Evolutionary conservation across 1,140 invertebrate genomes (phyloP), one percentile per base, ranked within the genome.

Genomic region (Drosophila nasuta): DNA sequence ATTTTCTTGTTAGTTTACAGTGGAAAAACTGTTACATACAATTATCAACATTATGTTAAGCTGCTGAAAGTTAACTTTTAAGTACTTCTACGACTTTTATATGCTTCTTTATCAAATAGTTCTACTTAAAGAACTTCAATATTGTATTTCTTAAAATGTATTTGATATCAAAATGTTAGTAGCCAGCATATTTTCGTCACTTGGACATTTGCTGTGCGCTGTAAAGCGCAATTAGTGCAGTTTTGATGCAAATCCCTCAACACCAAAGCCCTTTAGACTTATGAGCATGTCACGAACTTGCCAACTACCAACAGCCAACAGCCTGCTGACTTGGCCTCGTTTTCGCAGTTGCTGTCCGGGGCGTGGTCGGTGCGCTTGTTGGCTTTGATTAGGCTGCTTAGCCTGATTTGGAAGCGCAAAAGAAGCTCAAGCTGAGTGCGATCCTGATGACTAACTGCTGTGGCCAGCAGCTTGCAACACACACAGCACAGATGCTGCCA

Each of bases 401-500:
- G 58, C 38, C 46, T 69, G 57, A 69, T 69, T 68, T 67, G 46
- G 46, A 33, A 57, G 52, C 52, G 52, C 41, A 57, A 46, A 25
- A 66, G 51, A 54, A 54, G 51, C 15, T 5, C 13, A 45, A 45
- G 45, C 43, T 48, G 7, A 57, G 33, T 51, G 45, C 28, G 63
- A 72, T 58, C 46, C 63, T 68, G 64, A 73, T 73, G 71, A 60
- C 30, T 38, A 73, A 60, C 64, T 66, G 41, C 60, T 13, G 45
- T 38, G 11, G 43, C 51, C 35, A 49, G 4, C 13, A 59, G 46
- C 69, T 38, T n/a, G 35, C 52, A 33, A 13, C 11, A 54, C 11
- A 33, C 28, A 17, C 20, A 43, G 7, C 30, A 33, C 30, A 33
- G 30, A 33, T 28, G 57, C 20, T 45, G 13, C 57, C 15, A 35